Percentiles rank a stretch among this genome's conserved stretches.
Evolutionary conservation across 2,113 vertebrate species (phyloP).

Genomic region (Leuciscus idus): DNA sequence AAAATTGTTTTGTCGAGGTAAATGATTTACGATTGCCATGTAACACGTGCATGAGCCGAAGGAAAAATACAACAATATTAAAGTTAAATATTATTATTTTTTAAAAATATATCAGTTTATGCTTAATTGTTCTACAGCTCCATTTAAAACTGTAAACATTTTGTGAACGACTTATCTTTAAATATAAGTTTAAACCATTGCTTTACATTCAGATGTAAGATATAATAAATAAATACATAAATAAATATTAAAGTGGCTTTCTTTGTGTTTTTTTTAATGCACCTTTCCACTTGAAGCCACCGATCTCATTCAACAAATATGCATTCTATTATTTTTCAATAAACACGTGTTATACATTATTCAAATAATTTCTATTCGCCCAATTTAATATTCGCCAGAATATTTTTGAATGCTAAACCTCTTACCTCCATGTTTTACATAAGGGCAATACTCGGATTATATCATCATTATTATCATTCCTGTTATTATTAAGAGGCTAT

Average conservation of each 20-base stretch:
- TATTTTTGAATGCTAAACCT: neutral
- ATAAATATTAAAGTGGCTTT: neutral
- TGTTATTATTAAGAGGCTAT: conserved; percentile 2
- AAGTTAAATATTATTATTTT: neutral
- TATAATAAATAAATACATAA: neutral
- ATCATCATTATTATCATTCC: neutral
- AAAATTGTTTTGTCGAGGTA: neutral
- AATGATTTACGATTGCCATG: neutral
- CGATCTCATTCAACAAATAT: neutral
- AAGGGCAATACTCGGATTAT: neutral
- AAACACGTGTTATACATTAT: neutral
- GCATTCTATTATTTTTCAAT: neutral
- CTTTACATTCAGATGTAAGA: neutral
- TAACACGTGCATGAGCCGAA: neutral
- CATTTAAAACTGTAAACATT: neutral
- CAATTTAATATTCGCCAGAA: neutral
- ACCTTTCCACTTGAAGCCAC: neutral
- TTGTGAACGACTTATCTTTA: neutral
- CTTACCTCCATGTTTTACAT: neutral
- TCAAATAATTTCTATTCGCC: neutral
- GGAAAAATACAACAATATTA: neutral
- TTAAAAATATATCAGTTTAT: neutral
- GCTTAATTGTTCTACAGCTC: neutral
- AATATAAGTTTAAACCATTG: neutral
- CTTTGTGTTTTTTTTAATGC: neutral